Base-by-base conservation (phyloP, 2,113 vertebrate genomes). In the Elachura formosa region DNA sequence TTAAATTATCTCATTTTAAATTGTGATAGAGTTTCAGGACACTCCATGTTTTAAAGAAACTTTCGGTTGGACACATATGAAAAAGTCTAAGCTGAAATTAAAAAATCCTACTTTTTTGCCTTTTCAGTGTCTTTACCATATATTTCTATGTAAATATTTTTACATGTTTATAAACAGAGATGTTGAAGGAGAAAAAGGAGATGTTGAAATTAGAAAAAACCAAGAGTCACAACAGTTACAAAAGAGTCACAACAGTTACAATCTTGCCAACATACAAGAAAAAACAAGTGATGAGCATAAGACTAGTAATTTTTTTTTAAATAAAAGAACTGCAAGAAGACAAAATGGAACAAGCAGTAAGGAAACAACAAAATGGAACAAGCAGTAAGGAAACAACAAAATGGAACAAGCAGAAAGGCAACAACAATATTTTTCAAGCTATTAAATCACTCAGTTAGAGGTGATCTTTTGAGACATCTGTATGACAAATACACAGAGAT, bases 1-100 rank as follows among this genome's bases (percentile, higher is more conserved):
- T n/a, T n/a, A n/a, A n/a, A n/a, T n/a, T n/a, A n/a, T 85, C 52
- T 91, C 59, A 94, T 64, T 93, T 80, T 56, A 77, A 87, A 85
- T 69, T 67, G 40, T 52, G 59, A 64, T 52, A 51, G 24, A 78
- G 54, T 69, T 69, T 77, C 68, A 62, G 36, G 31, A 66, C 34
- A 48, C 22, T 56, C 36, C 49, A 29, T 17, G 33, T 49, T 45
- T 89, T 80, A 80, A 77, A 84, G 24, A 48, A 73, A 34, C 3
- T 74, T 80, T 69, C 64, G 20, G 15, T 1, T 69, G 41, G 41
- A 93, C 58, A 58, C 10, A 73, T 49, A 62, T 18, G 8, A 90
- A 83, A 19, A 72, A 26, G 10, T 19, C 62, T 72, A 79, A 90
- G 48, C 7, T 41, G 33, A n/a, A 25, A 64, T 79, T 54, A 93